Evolutionary conservation across 2,888 invertebrate species (phyloP).

Genomic region (Scotopteryx bipunctaria): DNA sequence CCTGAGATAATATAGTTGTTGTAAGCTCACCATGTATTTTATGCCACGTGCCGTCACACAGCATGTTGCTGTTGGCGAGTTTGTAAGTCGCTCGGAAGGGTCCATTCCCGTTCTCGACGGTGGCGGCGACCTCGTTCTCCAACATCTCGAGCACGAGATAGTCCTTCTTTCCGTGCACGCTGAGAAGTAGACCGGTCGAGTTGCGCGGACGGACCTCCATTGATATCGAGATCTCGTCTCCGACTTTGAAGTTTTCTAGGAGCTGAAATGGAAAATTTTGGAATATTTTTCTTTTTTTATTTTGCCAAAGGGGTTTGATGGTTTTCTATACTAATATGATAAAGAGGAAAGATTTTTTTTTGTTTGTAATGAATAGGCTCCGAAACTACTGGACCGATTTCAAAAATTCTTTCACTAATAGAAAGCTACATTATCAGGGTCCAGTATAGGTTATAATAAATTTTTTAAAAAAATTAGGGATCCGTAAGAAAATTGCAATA

Average conservation of each 20-base stretch:
- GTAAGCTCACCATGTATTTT: constrained; percentile 89
- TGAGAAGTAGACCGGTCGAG: constrained; percentile 92
- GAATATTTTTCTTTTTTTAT: not conserved
- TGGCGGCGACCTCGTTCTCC: constrained; percentile 92
- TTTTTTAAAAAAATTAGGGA: too few species aligned
- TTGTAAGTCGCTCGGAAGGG: constrained; percentile 89
- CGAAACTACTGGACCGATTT: too few species aligned
- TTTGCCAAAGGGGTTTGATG: not conserved
- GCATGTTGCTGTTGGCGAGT: constrained; percentile 85
- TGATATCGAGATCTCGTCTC: constrained; percentile 89
- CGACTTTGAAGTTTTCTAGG: constrained; percentile 90
- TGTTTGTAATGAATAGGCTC: too few species aligned
- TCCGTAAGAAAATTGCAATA: too few species aligned
- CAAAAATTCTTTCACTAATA: too few species aligned
- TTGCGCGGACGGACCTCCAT: constrained; percentile 95
- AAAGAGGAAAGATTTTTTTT: too few species aligned
- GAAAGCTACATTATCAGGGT: too few species aligned
- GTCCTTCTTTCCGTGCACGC: constrained; percentile 92
- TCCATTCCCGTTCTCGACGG: constrained; percentile 93
- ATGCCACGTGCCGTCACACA: constrained; percentile 99
- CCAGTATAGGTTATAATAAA: too few species aligned
- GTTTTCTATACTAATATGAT: too few species aligned
- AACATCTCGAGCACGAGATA: constrained; percentile 94
- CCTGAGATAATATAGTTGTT: too few species aligned
- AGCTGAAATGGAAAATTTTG: constrained; percentile 60